These are phyloP conservation scores for Takifugu flavidus DNA, from an alignment of 2,113 vertebrate species.

Conservation along the genomic window DNA sequence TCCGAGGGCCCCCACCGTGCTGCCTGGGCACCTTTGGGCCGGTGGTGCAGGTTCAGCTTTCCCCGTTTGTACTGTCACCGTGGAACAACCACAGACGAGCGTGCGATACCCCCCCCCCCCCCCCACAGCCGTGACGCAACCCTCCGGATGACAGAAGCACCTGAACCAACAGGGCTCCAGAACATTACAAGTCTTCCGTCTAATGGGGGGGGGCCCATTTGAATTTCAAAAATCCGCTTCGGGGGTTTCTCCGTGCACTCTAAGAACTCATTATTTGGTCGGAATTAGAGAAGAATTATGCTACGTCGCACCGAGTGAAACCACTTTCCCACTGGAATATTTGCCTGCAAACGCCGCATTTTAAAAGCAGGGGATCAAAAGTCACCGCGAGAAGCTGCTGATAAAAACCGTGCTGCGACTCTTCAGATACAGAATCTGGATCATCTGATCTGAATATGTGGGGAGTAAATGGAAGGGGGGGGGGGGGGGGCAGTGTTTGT, in stretches of 20 bases:
- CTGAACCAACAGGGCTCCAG: conserved; percentile 22
- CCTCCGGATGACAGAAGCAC: conserved; percentile 18
- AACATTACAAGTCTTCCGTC: conserved; percentile 21
- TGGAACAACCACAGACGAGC: conserved; percentile 55
- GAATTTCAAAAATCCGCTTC: conserved; percentile 30
- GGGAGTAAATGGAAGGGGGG: too few relatives aligned
- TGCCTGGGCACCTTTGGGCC: conserved; percentile 67
- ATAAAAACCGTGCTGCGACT: conserved; percentile 15
- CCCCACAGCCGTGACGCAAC: too few relatives aligned
- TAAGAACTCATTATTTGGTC: conserved; percentile 31
- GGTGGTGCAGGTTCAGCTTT: conserved; percentile 56
- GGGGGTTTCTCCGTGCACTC: conserved; percentile 27
- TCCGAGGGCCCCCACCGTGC: conserved; percentile 66
- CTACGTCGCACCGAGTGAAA: conserved; percentile 25
- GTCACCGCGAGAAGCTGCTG: conserved; percentile 9
- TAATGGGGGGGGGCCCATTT: conserved; percentile 33
- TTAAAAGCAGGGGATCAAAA: conserved; percentile 25
- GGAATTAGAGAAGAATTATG: conserved; percentile 28
- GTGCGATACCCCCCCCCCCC: conserved; percentile 25
- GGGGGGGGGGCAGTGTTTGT: neutral
- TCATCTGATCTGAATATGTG: neutral
- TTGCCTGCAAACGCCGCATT: conserved; percentile 11
- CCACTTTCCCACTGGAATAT: conserved; percentile 7
- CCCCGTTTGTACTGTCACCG: conserved; percentile 53
- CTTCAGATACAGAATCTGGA: neutral